These are phyloP conservation scores for Fringilla coelebs DNA, from an alignment of 2,797 vertebrate species.

Conservation along the genomic window DNA sequence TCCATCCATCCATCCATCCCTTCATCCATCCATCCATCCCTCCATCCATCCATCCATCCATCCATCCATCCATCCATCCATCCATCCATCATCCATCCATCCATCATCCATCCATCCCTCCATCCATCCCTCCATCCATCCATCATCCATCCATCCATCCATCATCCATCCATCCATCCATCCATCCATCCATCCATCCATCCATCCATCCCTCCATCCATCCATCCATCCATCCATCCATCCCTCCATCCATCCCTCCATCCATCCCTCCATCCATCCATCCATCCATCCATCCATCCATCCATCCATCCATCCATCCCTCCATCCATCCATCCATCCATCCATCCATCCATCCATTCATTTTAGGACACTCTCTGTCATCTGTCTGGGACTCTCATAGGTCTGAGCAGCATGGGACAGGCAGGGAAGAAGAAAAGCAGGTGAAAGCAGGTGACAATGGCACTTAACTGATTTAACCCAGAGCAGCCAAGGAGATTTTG, in stretches of 20 bases:
- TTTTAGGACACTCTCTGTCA: background rate
- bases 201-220: background rate
- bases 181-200: background rate
- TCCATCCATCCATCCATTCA: background rate
- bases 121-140: background rate
- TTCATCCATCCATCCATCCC: background rate
- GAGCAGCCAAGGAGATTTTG: background rate
- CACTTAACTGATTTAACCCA: accelerated
- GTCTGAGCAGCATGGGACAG: background rate
- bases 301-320: background rate
- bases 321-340: background rate
- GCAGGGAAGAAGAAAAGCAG: background rate
- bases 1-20: too few species aligned
- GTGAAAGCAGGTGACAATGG: background rate
- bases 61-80: background rate
- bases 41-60: background rate
- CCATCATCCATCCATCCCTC: too few species aligned
- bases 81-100: background rate
- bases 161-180: background rate
- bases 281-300: background rate
- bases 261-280: background rate
- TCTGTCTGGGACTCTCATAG: background rate
- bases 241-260: background rate
- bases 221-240: background rate
- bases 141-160: too few species aligned